phyloP scores from a whole-genome alignment of 1,140 invertebrate species.

The Drosophila cardini region DNA sequence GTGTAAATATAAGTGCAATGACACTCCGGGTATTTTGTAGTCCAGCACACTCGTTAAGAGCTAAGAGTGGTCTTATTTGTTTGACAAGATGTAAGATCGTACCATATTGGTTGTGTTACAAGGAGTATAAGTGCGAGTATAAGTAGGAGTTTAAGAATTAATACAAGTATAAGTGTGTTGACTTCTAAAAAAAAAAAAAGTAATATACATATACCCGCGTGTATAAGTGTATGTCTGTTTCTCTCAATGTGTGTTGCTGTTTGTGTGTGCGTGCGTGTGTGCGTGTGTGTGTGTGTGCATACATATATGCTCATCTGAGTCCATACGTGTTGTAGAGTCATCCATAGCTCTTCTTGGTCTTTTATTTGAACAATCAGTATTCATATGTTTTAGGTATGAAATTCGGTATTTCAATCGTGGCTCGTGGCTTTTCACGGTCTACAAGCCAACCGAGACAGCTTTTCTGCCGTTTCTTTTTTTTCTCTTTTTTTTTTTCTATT shows the following conservation, averaged over 20 bases:
- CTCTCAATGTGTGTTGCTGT: not conserved
- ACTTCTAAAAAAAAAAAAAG: too few species aligned
- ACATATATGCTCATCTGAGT: constrained; percentile 8
- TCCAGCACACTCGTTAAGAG: too few species aligned
- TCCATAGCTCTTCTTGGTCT: constrained; percentile 62
- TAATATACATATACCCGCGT: too few species aligned
- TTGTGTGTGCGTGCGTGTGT: not conserved
- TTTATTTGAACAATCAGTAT: constrained; percentile 75
- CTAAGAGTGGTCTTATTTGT: too few species aligned
- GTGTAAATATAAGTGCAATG: too few species aligned
- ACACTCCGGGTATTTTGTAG: too few species aligned
- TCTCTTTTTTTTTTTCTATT: constrained; percentile 9
- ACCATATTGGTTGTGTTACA: too few species aligned
- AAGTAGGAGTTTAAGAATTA: too few species aligned
- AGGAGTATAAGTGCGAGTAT: too few species aligned
- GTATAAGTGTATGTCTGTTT: too few species aligned
- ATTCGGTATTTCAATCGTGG: constrained; percentile 84
- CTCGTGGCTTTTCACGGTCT: constrained; percentile 83
- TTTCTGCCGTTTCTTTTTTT: constrained; percentile 75
- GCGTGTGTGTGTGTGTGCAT: not conserved
- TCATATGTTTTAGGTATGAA: constrained; percentile 81
- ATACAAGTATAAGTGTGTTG: too few species aligned
- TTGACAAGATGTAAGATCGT: too few species aligned
- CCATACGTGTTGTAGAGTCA: constrained; percentile 27
- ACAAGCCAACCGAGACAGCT: constrained; percentile 79